Conservation (phyloP, 1,140 invertebrate species). For the Thaumetopoea pityocampa region DNA sequence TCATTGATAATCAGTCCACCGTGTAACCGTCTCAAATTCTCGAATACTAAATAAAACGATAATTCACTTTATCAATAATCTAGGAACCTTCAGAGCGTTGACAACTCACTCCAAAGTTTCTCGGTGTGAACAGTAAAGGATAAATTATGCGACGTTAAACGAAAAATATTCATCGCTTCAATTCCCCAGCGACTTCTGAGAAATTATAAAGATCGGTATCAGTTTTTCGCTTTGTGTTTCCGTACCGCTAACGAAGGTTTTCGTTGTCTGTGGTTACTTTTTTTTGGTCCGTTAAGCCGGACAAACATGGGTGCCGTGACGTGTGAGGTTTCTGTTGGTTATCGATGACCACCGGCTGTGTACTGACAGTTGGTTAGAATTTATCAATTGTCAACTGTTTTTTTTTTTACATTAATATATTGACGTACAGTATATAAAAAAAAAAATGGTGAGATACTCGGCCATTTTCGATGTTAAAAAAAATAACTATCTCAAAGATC, state of each 20-base stretch:
- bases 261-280: slow-evolving; percentile 52
- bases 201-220: slow-evolving; percentile 62
- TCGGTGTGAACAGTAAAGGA: slow-evolving; percentile 62
- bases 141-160: slow-evolving; percentile 46
- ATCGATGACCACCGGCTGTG: slow-evolving; percentile 51
- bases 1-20: slow-evolving; percentile 45
- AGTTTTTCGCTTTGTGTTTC: slow-evolving; percentile 48
- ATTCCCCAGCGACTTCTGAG: slow-evolving; percentile 47
- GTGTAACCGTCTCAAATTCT: slow-evolving; percentile 42
- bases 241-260: slow-evolving; percentile 62
- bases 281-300: slow-evolving; percentile 23
- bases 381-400: no score
- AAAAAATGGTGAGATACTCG: no score
- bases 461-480: no score
- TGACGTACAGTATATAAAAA: no score
- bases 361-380: slow-evolving; percentile 13
- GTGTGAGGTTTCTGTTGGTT: slow-evolving; percentile 49
- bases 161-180: slow-evolving; percentile 42
- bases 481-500: no score
- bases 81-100: slow-evolving; percentile 41
- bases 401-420: not conserved
- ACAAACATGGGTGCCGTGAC: slow-evolving; percentile 32
- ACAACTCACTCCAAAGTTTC: slow-evolving; percentile 51
- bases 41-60: slow-evolving; percentile 49
- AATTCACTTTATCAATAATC: slow-evolving; percentile 45